Evolutionary conservation across 2,888 invertebrate genomes (phyloP).

Genomic region (Drosophila meridionalis): DNA sequence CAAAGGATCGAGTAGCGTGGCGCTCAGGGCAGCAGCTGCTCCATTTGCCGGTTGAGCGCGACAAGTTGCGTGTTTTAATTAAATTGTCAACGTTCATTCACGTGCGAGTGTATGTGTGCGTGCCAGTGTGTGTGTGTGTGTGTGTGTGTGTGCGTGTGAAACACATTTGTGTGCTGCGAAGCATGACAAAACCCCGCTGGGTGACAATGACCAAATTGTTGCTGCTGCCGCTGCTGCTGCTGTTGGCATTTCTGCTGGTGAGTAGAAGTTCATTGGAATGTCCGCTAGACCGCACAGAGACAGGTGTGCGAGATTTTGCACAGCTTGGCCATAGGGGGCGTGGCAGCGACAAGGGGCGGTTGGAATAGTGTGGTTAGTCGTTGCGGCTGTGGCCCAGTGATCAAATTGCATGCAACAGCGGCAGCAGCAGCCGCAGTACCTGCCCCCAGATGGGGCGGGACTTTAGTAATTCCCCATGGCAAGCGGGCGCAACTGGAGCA

Average conservation of each 20-base stretch:
- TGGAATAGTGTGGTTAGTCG: slow-evolving; percentile 5
- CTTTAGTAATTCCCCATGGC: slow-evolving; percentile 3
- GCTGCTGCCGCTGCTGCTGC: not conserved
- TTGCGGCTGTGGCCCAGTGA: slow-evolving; percentile 11
- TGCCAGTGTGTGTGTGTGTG: not conserved
- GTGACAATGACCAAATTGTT: slow-evolving; percentile 31
- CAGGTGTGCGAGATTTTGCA: slow-evolving; percentile 31
- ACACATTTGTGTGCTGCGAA: slow-evolving; percentile 29
- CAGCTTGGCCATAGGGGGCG: slow-evolving; percentile 6
- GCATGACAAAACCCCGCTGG: slow-evolving; percentile 26
- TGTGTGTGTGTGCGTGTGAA: slow-evolving; percentile 5
- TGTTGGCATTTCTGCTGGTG: slow-evolving; percentile 12
- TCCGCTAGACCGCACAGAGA: slow-evolving; percentile 23
- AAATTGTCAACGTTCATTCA: slow-evolving; percentile 18
- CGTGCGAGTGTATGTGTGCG: not conserved
- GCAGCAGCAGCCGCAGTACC: not conserved
- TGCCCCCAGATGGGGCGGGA: slow-evolving; percentile 4
- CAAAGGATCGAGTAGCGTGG: not conserved
- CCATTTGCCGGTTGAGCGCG: slow-evolving; percentile 14
- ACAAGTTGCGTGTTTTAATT: slow-evolving; percentile 29
- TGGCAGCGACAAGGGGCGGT: not conserved
- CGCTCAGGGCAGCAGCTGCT: not conserved
- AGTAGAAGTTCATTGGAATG: slow-evolving; percentile 36
- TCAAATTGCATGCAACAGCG: slow-evolving; percentile 24
- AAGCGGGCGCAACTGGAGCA: slow-evolving; percentile 6